Percentiles rank a stretch among this genome's conserved stretches.
These are phyloP conservation scores for Melieria omissa DNA, from an alignment of 2,888 invertebrate species.

Conservation along the genomic window DNA sequence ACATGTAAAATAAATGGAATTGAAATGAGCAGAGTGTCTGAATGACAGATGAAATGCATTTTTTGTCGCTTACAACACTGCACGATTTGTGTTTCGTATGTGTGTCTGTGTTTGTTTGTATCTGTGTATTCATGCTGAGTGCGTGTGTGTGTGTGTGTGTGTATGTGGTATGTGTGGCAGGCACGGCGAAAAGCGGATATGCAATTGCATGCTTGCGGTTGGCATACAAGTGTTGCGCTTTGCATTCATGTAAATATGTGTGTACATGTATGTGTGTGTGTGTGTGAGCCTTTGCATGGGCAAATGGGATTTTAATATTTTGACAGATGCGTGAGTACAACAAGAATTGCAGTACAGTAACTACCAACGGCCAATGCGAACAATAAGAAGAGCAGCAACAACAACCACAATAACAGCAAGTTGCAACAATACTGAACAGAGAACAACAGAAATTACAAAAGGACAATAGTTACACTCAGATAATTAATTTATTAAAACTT, in stretches of 20 bases:
- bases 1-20: slow-evolving; percentile 58
- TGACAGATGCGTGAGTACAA: slow-evolving; percentile 57
- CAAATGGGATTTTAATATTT: slow-evolving; percentile 55
- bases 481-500: no score
- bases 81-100: neutral
- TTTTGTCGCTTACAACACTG: neutral
- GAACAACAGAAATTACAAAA: no score
- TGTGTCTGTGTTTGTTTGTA: neutral
- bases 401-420: slow-evolving; percentile 41
- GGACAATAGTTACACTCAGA: no score
- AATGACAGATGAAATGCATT: slow-evolving; percentile 52
- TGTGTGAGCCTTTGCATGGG: slow-evolving; percentile 35
- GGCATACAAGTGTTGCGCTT: no score
- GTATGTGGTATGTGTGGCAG: neutral
- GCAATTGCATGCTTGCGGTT: neutral
- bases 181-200: neutral
- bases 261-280: neutral
- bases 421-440: no score
- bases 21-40: slow-evolving; percentile 54
- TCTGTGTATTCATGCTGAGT: neutral
- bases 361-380: no score
- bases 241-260: neutral
- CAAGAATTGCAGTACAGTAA: slow-evolving; percentile 41
- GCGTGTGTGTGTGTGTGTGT: slow-evolving; percentile 16
- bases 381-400: slow-evolving; percentile 45